These are phyloP conservation scores for Protonibea diacanthus DNA, from an alignment of 2,797 vertebrate species.

Conservation along the genomic window DNA sequence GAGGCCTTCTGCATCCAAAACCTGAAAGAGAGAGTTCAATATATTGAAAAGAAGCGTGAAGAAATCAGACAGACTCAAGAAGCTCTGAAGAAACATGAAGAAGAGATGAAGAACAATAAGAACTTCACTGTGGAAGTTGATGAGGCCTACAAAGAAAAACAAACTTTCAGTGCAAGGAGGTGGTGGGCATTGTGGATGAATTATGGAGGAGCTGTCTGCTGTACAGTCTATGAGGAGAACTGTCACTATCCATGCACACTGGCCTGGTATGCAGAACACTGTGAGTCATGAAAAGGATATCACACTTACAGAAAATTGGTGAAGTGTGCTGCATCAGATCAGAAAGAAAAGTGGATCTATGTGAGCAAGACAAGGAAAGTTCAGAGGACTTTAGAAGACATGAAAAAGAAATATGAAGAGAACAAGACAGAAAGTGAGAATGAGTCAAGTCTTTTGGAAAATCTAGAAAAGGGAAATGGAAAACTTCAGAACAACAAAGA, in stretches of 20 bases:
- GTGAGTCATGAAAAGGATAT: constrained; percentile 2
- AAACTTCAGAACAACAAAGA: neutral
- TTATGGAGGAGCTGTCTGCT: neutral
- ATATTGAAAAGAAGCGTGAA: neutral
- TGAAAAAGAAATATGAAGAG: neutral
- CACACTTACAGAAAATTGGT: neutral
- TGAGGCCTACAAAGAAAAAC: neutral
- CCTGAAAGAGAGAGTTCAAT: neutral
- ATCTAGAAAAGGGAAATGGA: accelerated
- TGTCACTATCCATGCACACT: neutral
- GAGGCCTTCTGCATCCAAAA: constrained; percentile 14
- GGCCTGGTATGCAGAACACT: accelerated
- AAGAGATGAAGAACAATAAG: neutral
- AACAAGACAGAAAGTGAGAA: no score
- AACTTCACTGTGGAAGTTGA: neutral
- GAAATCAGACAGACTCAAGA: neutral
- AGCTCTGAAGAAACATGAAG: neutral
- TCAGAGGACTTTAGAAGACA: accelerated
- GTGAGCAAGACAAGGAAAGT: constrained; percentile 12
- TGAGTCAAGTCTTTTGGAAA: neutral
- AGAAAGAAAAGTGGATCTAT: constrained; percentile 16
- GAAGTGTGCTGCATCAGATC: constrained; percentile 1
- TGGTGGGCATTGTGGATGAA: no score
- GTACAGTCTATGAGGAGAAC: neutral
- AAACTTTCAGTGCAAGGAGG: accelerated